Conservation (phyloP, 2,888 invertebrate species). For the Oscheius sp. region DNA sequence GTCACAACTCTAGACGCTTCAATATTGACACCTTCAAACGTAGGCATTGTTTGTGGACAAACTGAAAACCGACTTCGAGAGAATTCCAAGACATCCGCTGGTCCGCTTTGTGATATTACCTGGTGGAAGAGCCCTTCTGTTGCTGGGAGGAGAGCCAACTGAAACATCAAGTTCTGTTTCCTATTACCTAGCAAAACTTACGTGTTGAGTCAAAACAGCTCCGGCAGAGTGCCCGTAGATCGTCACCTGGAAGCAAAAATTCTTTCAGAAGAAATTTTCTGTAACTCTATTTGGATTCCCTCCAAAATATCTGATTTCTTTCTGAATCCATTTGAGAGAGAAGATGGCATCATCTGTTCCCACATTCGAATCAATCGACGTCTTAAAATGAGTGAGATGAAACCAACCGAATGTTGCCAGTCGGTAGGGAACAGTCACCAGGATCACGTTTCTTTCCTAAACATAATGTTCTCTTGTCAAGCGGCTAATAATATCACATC, state of each 20-base stretch:
- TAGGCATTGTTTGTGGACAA: too few species aligned
- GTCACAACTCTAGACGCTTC: background rate
- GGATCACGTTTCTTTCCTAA: slow-evolving; percentile 38
- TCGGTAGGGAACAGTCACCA: slow-evolving; percentile 40
- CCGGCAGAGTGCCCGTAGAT: slow-evolving; percentile 28
- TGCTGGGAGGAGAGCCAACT: slow-evolving; percentile 23
- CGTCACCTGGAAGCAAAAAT: too few species aligned
- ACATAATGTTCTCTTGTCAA: background rate
- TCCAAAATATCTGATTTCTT: slow-evolving; percentile 27
- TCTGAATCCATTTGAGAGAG: slow-evolving; percentile 26
- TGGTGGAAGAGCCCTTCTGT: slow-evolving; percentile 8
- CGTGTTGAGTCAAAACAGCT: slow-evolving; percentile 20
- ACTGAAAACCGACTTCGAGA: too few species aligned
- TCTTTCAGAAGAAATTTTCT: too few species aligned
- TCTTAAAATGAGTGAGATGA: slow-evolving; percentile 35
- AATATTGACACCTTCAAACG: background rate
- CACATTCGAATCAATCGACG: slow-evolving; percentile 26
- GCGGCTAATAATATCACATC: slow-evolving; percentile 11
- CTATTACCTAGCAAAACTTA: background rate
- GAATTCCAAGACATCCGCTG: too few species aligned
- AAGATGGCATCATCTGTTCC: slow-evolving; percentile 29
- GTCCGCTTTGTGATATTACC: slow-evolving; percentile 13
- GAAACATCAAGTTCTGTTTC: background rate
- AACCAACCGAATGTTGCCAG: slow-evolving; percentile 38
- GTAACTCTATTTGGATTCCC: slow-evolving; percentile 30